These are phyloP conservation scores for Catocala nupta DNA, from an alignment of 2,888 invertebrate genomes.

Conservation along the genomic window DNA sequence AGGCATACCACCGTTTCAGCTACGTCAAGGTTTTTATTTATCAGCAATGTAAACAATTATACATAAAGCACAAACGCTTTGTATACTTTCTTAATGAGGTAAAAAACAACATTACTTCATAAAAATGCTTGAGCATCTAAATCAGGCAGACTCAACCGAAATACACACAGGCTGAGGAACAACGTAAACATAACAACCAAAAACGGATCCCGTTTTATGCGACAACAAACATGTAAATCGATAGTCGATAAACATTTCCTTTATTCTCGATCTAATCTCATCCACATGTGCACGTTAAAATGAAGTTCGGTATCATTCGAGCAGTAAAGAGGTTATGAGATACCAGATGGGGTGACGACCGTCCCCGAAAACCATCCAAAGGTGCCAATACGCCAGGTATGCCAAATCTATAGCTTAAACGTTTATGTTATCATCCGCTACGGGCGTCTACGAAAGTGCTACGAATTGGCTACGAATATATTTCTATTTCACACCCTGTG, in stretches of 20 bases:
- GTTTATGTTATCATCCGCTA: conserved; percentile 68
- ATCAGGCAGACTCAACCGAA: neutral
- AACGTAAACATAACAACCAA: conserved; percentile 31
- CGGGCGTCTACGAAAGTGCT: conserved; percentile 67
- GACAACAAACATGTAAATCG: conserved; percentile 48
- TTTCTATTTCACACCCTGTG: conserved; percentile 32
- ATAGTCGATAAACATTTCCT: conserved; percentile 38
- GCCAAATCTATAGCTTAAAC: conserved; percentile 65
- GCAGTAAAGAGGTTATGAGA: conserved; percentile 71
- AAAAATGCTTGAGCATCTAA: neutral
- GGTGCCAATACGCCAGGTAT: conserved; percentile 64
- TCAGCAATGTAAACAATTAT: too few relatives aligned
- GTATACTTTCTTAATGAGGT: too few relatives aligned
- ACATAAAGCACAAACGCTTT: too few relatives aligned
- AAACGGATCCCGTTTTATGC: conserved; percentile 26
- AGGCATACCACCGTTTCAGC: too few relatives aligned
- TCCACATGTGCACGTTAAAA: conserved; percentile 69
- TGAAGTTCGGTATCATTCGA: conserved; percentile 65
- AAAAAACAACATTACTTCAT: neutral
- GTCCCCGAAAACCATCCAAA: conserved; percentile 63
- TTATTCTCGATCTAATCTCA: conserved; percentile 31
- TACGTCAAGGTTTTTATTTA: too few relatives aligned
- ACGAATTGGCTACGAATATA: conserved; percentile 60
- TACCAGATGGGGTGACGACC: conserved; percentile 74
- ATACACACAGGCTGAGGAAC: conserved; percentile 7